Evolutionary conservation across 2,113 vertebrate species (phyloP).

Genomic region (zebrafish (Danio rerio)): GRCz12tu NC_133186.1:43216001-43216500

Average conservation of each 20-base stretch:
- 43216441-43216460: too few species aligned
- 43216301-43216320: slow-evolving; percentile 83
- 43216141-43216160: background rate
- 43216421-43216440: too few species aligned
- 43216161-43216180: background rate
- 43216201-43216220: background rate
- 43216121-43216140: too few species aligned
- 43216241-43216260: background rate
- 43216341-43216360: slow-evolving; percentile 95
- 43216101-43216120: too few species aligned
- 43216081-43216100: too few species aligned
- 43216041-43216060: too few species aligned
- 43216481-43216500: too few species aligned
- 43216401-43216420: background rate
- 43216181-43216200: background rate
- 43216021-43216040: too few species aligned
- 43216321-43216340: slow-evolving; percentile 88
- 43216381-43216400: slow-evolving; percentile 90
- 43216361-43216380: slow-evolving; percentile 89
- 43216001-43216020: too few species aligned
- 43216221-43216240: background rate
- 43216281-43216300: slow-evolving; percentile 88
- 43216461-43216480: too few species aligned
- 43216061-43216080: too few species aligned
- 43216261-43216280: slow-evolving; percentile 70